Evolutionary conservation across 1,140 invertebrate species (phyloP).

Genomic region (Galleria mellonella): DNA sequence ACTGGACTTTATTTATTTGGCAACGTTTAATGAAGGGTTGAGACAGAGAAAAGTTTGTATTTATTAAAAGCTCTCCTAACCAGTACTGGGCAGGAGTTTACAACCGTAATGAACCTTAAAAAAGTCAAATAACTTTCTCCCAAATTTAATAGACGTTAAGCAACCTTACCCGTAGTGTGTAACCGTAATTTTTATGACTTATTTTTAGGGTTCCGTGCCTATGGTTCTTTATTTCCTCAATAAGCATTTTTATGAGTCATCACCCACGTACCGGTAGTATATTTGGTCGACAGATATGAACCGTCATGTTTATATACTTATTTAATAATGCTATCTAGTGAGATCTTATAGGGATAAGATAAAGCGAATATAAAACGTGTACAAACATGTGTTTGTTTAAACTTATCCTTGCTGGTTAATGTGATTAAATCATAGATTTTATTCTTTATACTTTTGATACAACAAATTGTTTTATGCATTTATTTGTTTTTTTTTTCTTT

Average conservation of each 20-base stretch:
- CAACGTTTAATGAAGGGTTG: background rate
- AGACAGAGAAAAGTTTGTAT: background rate
- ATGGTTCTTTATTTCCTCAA: background rate
- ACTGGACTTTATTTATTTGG: background rate
- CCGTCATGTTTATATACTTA: too few species aligned
- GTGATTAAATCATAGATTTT: too few species aligned
- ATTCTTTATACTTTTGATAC: too few species aligned
- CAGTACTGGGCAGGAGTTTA: constrained; percentile 1
- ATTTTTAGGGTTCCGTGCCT: constrained; percentile 3
- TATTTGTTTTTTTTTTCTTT: too few species aligned
- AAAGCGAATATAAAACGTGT: too few species aligned
- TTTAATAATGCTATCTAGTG: too few species aligned
- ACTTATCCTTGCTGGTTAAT: too few species aligned
- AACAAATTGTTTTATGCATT: too few species aligned
- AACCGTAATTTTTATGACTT: constrained; percentile 4
- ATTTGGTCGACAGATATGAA: too few species aligned
- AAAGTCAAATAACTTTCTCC: constrained; percentile 1
- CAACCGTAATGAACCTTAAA: background rate
- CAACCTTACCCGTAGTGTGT: background rate
- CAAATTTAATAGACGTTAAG: constrained; percentile 1
- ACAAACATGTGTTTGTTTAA: too few species aligned
- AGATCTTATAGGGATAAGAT: too few species aligned
- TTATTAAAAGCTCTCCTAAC: background rate
- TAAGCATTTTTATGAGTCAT: constrained; percentile 3
- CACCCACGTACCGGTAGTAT: background rate